These are phyloP conservation scores for Samia ricini DNA, from an alignment of 1,140 invertebrate species.

Conservation along the genomic window DNA sequence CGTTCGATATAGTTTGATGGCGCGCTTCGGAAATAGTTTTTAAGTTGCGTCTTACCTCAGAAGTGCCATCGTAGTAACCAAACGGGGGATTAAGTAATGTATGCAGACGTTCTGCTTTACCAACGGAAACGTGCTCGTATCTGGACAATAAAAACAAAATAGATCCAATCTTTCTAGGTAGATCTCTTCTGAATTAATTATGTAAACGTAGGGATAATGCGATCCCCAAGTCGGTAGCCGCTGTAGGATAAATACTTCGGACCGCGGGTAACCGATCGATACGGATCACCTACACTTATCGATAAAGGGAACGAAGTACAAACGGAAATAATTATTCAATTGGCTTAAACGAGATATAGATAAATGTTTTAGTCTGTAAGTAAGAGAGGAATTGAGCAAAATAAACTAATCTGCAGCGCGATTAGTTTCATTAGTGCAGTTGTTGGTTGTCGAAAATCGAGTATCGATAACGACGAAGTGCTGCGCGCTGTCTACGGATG, in stretches of 20 bases:
- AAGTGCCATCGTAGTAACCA: slow-evolving; percentile 60
- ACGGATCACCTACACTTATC: too few relatives aligned
- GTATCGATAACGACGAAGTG: slow-evolving; percentile 1
- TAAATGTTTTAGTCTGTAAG: slow-evolving; percentile 46
- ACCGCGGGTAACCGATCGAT: too few relatives aligned
- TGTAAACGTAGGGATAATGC: background rate
- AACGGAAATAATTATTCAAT: background rate
- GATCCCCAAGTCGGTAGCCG: background rate
- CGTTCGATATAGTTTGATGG: slow-evolving; percentile 33
- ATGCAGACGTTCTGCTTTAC: too few relatives aligned
- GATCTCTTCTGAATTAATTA: background rate
- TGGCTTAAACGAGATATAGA: background rate
- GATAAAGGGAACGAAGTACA: background rate
- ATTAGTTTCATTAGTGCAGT: slow-evolving; percentile 12
- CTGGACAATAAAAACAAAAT: background rate
- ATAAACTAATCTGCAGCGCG: slow-evolving; percentile 27
- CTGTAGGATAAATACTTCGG: too few relatives aligned
- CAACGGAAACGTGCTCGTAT: background rate
- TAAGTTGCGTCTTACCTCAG: slow-evolving; percentile 66
- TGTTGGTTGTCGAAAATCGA: background rate
- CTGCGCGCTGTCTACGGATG: too few relatives aligned
- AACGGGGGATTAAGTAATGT: too few relatives aligned
- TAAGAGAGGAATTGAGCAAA: slow-evolving; percentile 60
- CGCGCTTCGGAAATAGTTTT: slow-evolving; percentile 31
- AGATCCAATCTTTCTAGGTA: background rate